A percentile compares a stretch with the other conserved stretches of the same genome.
phyloP scores from a whole-genome alignment of 2,888 invertebrate species.

The Meandrusa payeni region DNA sequence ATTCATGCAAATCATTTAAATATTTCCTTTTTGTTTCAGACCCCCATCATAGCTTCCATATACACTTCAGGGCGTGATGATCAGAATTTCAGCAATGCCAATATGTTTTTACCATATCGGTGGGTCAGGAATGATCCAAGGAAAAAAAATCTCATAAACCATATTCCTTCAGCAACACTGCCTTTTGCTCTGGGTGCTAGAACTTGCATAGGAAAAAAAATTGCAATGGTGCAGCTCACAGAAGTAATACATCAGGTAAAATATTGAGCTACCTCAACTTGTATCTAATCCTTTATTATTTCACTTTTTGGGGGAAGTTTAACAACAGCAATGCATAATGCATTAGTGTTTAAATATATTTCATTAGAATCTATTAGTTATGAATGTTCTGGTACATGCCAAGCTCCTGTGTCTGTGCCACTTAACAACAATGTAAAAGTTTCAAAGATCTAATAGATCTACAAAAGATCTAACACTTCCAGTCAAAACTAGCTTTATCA shows the following conservation, averaged over 20 bases:
- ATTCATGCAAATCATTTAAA: not conserved
- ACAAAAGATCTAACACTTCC: too few species aligned
- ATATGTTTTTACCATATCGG: conserved; percentile 86
- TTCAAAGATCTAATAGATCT: too few species aligned
- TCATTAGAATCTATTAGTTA: too few species aligned
- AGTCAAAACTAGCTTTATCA: too few species aligned
- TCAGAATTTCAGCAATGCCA: conserved; percentile 84
- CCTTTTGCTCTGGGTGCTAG: conserved; percentile 92
- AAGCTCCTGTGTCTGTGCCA: too few species aligned
- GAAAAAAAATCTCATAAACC: conserved; percentile 61
- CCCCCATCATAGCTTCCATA: conserved; percentile 89
- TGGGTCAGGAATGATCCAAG: conserved; percentile 84
- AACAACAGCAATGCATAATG: too few species aligned
- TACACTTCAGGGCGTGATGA: conserved; percentile 91
- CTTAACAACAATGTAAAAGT: too few species aligned
- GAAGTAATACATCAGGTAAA: conserved; percentile 84
- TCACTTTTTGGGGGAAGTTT: too few species aligned
- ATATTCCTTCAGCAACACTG: conserved; percentile 84
- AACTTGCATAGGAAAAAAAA: conserved; percentile 90
- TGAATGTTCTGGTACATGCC: too few species aligned
- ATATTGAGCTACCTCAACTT: too few species aligned
- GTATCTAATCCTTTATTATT: too few species aligned
- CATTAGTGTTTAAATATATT: too few species aligned
- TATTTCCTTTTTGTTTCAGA: conserved; percentile 72
- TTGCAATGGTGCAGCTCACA: conserved; percentile 89